phyloP scores from a whole-genome alignment of 2,888 invertebrate genomes.

The Tetragnatha montana region DNA sequence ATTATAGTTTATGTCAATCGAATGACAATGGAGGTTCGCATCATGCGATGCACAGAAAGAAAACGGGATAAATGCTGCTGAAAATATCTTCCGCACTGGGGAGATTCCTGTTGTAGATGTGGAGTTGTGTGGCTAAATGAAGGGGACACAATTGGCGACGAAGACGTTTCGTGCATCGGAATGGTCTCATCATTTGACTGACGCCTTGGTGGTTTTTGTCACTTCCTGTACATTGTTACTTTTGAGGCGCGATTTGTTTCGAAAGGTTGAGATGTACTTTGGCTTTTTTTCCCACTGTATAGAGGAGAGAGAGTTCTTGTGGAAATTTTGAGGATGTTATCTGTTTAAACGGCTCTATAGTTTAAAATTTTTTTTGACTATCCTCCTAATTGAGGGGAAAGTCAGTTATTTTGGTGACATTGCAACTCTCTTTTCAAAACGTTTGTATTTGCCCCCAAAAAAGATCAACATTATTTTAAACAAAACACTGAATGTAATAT shows the following conservation, averaged over 20 bases:
- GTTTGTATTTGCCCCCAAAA: too few species aligned
- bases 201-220: constrained; percentile 28
- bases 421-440: too few species aligned
- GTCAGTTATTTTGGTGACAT: background rate
- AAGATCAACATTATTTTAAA: too few species aligned
- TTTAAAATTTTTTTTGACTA: too few species aligned
- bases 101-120: constrained; percentile 27
- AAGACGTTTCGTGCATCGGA: constrained; percentile 35
- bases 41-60: constrained; percentile 4
- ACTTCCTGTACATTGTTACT: constrained; percentile 53
- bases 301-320: too few species aligned
- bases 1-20: constrained; percentile 47
- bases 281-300: background rate
- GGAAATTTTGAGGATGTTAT: too few species aligned
- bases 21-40: constrained; percentile 45
- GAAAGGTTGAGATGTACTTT: background rate
- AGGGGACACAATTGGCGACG: constrained; percentile 26
- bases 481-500: too few species aligned
- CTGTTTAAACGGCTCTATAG: too few species aligned
- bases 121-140: background rate
- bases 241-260: background rate
- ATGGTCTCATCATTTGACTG: constrained; percentile 48
- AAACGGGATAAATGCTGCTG: background rate
- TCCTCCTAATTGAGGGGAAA: background rate
- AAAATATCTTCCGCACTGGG: constrained; percentile 17